Evolutionary conservation across 2,888 invertebrate genomes (phyloP).

Genomic region (Neoitamus cyanurus): DNA sequence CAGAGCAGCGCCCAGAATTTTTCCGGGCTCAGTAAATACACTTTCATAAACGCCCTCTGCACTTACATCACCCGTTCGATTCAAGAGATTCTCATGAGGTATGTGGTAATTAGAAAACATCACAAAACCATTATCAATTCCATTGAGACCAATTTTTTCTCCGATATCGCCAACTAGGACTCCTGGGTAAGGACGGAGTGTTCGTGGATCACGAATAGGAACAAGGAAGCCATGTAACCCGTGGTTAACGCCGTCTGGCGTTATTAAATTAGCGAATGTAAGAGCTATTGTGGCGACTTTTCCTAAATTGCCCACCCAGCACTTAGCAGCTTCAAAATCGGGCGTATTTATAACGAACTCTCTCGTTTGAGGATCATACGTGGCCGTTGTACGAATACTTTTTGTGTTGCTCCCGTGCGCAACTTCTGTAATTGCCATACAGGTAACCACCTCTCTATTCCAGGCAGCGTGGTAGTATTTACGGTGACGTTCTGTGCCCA

Average conservation of each 20-base stretch:
- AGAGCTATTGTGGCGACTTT: constrained; percentile 87
- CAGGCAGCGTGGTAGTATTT: constrained; percentile 77
- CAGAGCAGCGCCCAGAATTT: constrained; percentile 84
- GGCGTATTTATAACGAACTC: constrained; percentile 81
- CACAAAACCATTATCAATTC: constrained; percentile 93
- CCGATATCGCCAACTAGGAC: constrained; percentile 92
- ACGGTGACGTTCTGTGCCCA: constrained; percentile 80
- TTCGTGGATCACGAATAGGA: constrained; percentile 82
- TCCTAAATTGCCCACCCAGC: constrained; percentile 75
- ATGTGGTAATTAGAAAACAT: constrained; percentile 90
- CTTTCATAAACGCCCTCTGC: constrained; percentile 89
- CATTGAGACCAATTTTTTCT: constrained; percentile 90
- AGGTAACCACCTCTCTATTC: constrained; percentile 80
- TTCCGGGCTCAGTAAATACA: constrained; percentile 88
- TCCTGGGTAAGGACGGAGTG: constrained; percentile 82
- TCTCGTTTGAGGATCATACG: constrained; percentile 77
- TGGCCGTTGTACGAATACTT: constrained; percentile 87
- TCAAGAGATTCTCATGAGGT: constrained; percentile 84
- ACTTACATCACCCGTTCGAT: constrained; percentile 89
- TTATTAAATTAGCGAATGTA: constrained; percentile 90
- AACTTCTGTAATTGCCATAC: constrained; percentile 91
- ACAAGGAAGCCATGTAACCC: constrained; percentile 92
- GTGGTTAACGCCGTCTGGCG: constrained; percentile 79
- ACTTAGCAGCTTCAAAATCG: constrained; percentile 81
- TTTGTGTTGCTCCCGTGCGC: constrained; percentile 92